Base-by-base conservation (phyloP, 2,888 invertebrate genomes). In the Azorinus chamasolen region DNA sequence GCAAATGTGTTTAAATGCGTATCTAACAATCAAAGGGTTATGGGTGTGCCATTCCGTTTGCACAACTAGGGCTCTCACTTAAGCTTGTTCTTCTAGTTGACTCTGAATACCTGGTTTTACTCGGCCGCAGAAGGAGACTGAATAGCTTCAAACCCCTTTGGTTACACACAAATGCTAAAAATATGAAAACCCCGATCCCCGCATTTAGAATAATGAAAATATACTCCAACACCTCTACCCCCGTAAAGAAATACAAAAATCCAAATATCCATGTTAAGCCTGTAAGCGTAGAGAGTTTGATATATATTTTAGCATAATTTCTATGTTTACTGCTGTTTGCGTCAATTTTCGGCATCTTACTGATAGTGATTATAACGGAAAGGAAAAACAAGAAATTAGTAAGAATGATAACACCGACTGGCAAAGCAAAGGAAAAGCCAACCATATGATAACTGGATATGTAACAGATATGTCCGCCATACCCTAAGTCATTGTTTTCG, bases 201-300 rank as follows among this genome's bases (percentile, higher is more conserved):
- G 71, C 68, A 37, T 68, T 72, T 3, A 79, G 39, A 27, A 79
- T 54, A 3, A 75, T 72, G 43, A 79, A 79, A 0, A 64, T 12
- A 53, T 79, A 79, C 32, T 59, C 79, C 50, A 75, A 37, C 0
- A 55, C 39, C 20, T 41, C 32, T 16, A 45, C 10, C 10, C 59
- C 25, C 1, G 68, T 72, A 43, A 64, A 72, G 10, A 24, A 10
- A n/a, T 39, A 69, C 18, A 75, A 20, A 41, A 75, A 72, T n/a
- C 75, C 75, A 54, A 69, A 68, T 18, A 79, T 39, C 79, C 79
- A 79, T 1, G 75, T 59, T 2, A 72, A 24, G 2, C 79, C 79
- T 10, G 79, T 79, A 10, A 79, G 16, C 12, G 79, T 50, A 8
- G 79, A 62, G 2, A 79, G 64, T 20, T 72, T 75, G 3, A 69